A percentile compares a stretch with the other conserved stretches of the same genome.
Evolutionary conservation across 2,888 invertebrate genomes (phyloP).

Genomic region (Hydroisotoma schaefferi): DNA sequence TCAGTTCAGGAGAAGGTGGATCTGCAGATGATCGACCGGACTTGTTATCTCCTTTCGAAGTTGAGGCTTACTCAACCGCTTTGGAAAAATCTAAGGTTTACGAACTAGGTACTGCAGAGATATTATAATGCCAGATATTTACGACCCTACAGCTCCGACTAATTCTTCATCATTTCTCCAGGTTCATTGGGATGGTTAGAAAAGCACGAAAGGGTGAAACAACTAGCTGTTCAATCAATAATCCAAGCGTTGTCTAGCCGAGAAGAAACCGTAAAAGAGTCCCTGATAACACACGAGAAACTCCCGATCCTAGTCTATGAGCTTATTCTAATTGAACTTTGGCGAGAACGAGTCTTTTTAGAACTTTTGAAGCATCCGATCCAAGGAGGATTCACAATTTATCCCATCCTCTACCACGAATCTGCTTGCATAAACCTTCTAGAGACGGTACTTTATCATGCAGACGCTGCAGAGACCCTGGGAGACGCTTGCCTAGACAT

Average conservation of each 20-base stretch:
- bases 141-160: not conserved
- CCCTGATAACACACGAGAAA: constrained; percentile 70
- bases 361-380: constrained; percentile 62
- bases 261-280: constrained; percentile 82
- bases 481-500: constrained; percentile 75
- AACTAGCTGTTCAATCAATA: constrained; percentile 82
- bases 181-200: constrained; percentile 67
- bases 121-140: not conserved
- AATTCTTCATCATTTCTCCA: constrained; percentile 5
- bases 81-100: constrained; percentile 65
- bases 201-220: constrained; percentile 75
- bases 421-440: constrained; percentile 73
- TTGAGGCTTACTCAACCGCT: constrained; percentile 70
- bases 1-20: not conserved
- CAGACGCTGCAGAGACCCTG: constrained; percentile 71
- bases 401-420: constrained; percentile 65
- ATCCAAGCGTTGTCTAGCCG: constrained; percentile 71
- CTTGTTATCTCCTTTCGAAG: constrained; percentile 55
- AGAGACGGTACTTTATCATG: constrained; percentile 78
- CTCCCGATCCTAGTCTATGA: constrained; percentile 73
- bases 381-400: constrained; percentile 51
- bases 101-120: constrained; percentile 62
- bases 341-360: constrained; percentile 79
- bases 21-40: constrained; percentile 29
- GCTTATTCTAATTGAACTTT: constrained; percentile 74